These are phyloP conservation scores for Syngnathus acus DNA, from an alignment of 2,797 vertebrate species.

Conservation along the genomic window DNA sequence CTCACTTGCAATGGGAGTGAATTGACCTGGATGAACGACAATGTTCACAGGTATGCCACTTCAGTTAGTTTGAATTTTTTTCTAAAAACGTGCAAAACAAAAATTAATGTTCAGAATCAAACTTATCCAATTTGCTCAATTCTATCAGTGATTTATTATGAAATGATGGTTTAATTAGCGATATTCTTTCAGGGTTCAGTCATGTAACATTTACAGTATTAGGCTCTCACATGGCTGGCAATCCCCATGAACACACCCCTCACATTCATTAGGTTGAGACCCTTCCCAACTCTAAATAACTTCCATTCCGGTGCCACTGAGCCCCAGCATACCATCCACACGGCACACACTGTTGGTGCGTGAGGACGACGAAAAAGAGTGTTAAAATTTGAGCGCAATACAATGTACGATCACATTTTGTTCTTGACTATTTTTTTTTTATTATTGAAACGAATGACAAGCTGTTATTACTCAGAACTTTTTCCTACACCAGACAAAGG, in stretches of 20 bases:
- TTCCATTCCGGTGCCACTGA: constrained; percentile 41
- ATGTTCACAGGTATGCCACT: too few relatives aligned
- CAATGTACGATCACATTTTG: neutral
- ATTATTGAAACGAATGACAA: neutral
- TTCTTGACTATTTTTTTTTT: neutral
- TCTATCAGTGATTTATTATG: neutral
- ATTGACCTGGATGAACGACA: too few relatives aligned
- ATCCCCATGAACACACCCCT: constrained; percentile 47
- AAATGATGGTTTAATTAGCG: neutral
- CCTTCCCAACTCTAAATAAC: constrained; percentile 69
- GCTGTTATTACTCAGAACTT: neutral
- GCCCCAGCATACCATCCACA: constrained; percentile 14
- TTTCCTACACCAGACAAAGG: neutral
- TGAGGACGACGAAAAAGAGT: constrained; percentile 35
- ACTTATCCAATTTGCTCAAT: neutral
- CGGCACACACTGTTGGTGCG: constrained; percentile 10
- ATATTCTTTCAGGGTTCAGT: neutral
- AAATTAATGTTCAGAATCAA: neutral
- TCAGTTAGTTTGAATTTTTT: too few relatives aligned
- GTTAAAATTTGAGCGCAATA: constrained; percentile 22
- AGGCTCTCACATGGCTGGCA: constrained; percentile 29
- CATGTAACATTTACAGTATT: neutral
- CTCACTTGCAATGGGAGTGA: too few relatives aligned
- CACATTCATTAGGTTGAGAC: constrained; percentile 30
- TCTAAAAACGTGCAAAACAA: too few relatives aligned